Evolutionary conservation across 2,113 vertebrate genomes (phyloP), one percentile per base, ranked within the genome.

Genomic region (Herpailurus yagouaroundi): DNA sequence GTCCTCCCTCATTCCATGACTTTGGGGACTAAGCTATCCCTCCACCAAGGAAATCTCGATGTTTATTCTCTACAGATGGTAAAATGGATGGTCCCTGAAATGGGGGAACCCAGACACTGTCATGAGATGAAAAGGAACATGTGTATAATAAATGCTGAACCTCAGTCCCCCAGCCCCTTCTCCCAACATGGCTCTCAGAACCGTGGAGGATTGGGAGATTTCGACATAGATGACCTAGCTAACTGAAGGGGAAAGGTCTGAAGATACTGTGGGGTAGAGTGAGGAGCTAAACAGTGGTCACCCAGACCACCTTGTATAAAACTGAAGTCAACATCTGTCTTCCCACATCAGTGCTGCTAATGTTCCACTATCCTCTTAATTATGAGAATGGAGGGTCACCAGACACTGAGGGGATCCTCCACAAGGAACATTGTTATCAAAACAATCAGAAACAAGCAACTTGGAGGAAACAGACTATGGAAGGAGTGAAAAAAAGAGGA

Each of bases 321-420:
- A 8, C 2, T 19, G 55, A 11, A 66, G 1, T 19, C 4, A 31
- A 25, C 19, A 14, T 4, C 13, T 25, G 2, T 18, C 4, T 2
- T 81, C 3, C 2, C 3, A 0, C 5, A 1, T n/a, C 19, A 4
- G 19, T 13, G 27, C 36, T 48, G 41, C 5, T 33, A 4, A 36
- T 33, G 41, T 55, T 95, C 21, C 21, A 31, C 0, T 21, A 33
- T 66, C 33, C 1, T 55, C 23, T 77, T 79, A 85, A 64, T 71
- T 31, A 11, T 23, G 36, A 82, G 82, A 80, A 36, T 83, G 36
- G 92, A 89, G 3, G 15, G 4, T 45, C 50, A 7, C 4, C 27
- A 92, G 55, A 50, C n/a, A 19, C n/a, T 18, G 12, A 86, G n/a
- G 45, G 68, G 41, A 14, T 45, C 4, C 15, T 45, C 10, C 21